Conservation (phyloP, 2,888 invertebrate species). For the Drosophila testacea region DNA sequence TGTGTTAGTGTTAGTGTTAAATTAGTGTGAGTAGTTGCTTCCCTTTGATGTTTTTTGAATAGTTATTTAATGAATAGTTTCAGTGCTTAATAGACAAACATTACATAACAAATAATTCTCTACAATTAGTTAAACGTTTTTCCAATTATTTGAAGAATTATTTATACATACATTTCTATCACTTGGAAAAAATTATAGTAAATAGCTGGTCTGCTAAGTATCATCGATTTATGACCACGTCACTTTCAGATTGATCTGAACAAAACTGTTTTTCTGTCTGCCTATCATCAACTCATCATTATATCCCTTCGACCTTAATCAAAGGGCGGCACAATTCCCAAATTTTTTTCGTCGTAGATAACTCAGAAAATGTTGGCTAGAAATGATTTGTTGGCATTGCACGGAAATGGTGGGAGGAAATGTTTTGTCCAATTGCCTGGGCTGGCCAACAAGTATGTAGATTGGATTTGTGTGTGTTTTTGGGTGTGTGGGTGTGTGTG, state of each 20-base stretch:
- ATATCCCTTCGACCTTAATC: conserved; percentile 24
- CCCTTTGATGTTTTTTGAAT: too few species aligned
- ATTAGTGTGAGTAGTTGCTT: too few species aligned
- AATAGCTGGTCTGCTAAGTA: not conserved
- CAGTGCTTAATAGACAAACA: too few species aligned
- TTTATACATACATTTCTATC: too few species aligned
- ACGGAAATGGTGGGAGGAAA: conserved; percentile 23
- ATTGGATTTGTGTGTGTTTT: conserved; percentile 36
- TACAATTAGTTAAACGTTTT: not conserved
- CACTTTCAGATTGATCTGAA: conserved; percentile 26
- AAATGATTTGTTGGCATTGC: conserved; percentile 65
- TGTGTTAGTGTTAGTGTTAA: too few species aligned
- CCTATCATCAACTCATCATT: conserved; percentile 40
- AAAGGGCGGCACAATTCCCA: conserved; percentile 9
- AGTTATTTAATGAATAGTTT: too few species aligned
- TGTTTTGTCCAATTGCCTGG: conserved; percentile 52
- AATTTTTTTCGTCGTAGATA: conserved; percentile 42
- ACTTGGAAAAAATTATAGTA: not conserved
- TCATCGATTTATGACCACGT: conserved; percentile 6
- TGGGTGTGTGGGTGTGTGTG: conserved; percentile 10
- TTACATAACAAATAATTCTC: too few species aligned
- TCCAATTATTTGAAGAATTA: not conserved
- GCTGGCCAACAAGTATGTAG: conserved; percentile 55
- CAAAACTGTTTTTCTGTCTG: conserved; percentile 19
- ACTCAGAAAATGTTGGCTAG: conserved; percentile 49